Percentiles rank a stretch among this genome's conserved stretches.
phyloP scores from a whole-genome alignment of 2,113 vertebrate genomes.

The Semicossyphus pulcher region DNA sequence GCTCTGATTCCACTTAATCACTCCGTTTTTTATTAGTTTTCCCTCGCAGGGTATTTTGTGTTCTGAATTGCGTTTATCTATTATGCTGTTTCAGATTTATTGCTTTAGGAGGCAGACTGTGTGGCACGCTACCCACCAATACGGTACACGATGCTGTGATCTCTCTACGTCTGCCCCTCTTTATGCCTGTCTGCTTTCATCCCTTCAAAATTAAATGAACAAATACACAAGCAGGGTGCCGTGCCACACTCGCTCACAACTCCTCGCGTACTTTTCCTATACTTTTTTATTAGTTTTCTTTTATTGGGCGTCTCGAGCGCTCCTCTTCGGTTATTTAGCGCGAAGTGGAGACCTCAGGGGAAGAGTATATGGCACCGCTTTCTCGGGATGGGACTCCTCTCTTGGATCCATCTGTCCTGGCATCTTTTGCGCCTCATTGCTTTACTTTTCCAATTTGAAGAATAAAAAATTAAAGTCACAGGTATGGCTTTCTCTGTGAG shows the following conservation, averaged over 20 bases:
- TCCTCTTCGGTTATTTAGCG: constrained; percentile 62
- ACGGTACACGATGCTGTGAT: constrained; percentile 77
- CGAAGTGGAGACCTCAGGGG: constrained; percentile 49
- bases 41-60: constrained; percentile 82
- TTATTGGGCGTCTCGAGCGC: constrained; percentile 51
- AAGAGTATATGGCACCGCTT: constrained; percentile 55
- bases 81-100: constrained; percentile 86
- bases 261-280: constrained; percentile 56
- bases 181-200: constrained; percentile 82
- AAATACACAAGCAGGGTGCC: constrained; percentile 69
- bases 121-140: constrained; percentile 77
- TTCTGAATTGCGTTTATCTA: constrained; percentile 83
- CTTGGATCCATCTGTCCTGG: constrained; percentile 74
- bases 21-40: constrained; percentile 83
- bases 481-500: constrained; percentile 63
- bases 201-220: constrained; percentile 82
- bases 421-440: constrained; percentile 52
- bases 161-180: constrained; percentile 81
- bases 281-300: constrained; percentile 74
- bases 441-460: constrained; percentile 71
- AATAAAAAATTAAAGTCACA: constrained; percentile 64
- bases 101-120: constrained; percentile 83
- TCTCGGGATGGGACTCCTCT: constrained; percentile 54
- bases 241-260: constrained; percentile 65
- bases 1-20: constrained; percentile 85